Evolutionary conservation across 30 jellyfish, hydroid and myxozoan genomes (phyloP).

Genomic region (Aurelia sp.): DNA sequence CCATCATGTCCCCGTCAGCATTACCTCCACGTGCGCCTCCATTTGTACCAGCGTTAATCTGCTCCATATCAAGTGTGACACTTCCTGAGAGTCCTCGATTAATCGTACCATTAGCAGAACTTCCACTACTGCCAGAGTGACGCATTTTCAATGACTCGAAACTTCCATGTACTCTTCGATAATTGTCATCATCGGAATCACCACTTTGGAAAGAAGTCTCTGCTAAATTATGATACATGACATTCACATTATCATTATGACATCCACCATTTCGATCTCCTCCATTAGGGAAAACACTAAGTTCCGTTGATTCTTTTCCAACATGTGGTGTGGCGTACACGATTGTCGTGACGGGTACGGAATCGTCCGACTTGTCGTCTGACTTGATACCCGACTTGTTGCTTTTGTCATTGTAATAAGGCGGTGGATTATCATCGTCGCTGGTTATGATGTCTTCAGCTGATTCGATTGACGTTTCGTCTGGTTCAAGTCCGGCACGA

Average conservation of each 20-base stretch:
- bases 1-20: not conserved
- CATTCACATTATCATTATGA: conserved; percentile 17
- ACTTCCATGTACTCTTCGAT: conserved; percentile 30
- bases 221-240: conserved; percentile 45
- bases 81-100: conserved; percentile 3
- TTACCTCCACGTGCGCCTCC: not conserved
- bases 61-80: not conserved
- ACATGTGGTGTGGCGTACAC: conserved; percentile 45
- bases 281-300: conserved; percentile 45
- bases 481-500: conserved; percentile 59
- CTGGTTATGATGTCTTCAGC: conserved; percentile 38
- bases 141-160: conserved; percentile 37
- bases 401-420: not conserved
- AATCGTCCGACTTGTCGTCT: conserved; percentile 1
- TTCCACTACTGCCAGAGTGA: conserved; percentile 1
- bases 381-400: conserved; percentile 1
- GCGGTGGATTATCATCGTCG: conserved; percentile 20
- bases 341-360: conserved; percentile 45
- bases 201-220: conserved; percentile 48
- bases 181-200: conserved; percentile 18
- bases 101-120: not conserved
- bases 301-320: conserved; percentile 51
- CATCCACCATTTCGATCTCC: conserved; percentile 3
- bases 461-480: conserved; percentile 55
- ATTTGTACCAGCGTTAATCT: not conserved